phyloP scores from a whole-genome alignment of 2,888 invertebrate species.

The Magallana nippona region DNA sequence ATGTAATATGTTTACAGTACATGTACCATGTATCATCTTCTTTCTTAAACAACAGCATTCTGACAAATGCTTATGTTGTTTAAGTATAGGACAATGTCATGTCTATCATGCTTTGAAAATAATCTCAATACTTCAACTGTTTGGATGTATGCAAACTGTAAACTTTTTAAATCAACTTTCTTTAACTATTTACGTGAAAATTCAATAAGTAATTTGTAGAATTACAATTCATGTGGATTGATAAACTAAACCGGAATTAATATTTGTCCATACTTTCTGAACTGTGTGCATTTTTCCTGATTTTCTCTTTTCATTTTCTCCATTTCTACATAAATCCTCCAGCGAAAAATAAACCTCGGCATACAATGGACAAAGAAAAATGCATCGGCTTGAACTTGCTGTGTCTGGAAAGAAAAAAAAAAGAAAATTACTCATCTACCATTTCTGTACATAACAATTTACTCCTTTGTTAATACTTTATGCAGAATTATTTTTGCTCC shows the following conservation, averaged over 20 bases:
- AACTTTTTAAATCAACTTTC: too few relatives aligned
- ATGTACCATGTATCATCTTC: neutral
- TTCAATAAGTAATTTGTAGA: too few relatives aligned
- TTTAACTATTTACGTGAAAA: too few relatives aligned
- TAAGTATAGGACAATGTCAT: too few relatives aligned
- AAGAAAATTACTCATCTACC: neutral
- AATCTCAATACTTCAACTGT: too few relatives aligned
- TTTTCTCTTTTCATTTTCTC: conserved; percentile 69
- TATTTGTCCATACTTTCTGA: conserved; percentile 63
- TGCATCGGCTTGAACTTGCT: conserved; percentile 71
- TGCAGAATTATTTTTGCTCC: neutral
- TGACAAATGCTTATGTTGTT: too few relatives aligned
- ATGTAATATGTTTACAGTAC: too few relatives aligned
- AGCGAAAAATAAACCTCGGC: conserved; percentile 67
- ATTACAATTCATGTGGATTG: too few relatives aligned
- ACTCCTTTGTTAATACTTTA: neutral
- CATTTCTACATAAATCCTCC: conserved; percentile 69
- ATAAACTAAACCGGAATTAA: too few relatives aligned
- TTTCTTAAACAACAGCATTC: too few relatives aligned
- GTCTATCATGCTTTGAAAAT: too few relatives aligned
- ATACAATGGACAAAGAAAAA: conserved; percentile 69
- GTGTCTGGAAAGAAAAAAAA: conserved; percentile 58
- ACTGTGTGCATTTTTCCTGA: conserved; percentile 60
- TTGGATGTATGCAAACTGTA: too few relatives aligned
- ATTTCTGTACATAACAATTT: neutral